Evolutionary conservation across 2,113 vertebrate species (phyloP).

Genomic region (Semicossyphus pulcher): DNA sequence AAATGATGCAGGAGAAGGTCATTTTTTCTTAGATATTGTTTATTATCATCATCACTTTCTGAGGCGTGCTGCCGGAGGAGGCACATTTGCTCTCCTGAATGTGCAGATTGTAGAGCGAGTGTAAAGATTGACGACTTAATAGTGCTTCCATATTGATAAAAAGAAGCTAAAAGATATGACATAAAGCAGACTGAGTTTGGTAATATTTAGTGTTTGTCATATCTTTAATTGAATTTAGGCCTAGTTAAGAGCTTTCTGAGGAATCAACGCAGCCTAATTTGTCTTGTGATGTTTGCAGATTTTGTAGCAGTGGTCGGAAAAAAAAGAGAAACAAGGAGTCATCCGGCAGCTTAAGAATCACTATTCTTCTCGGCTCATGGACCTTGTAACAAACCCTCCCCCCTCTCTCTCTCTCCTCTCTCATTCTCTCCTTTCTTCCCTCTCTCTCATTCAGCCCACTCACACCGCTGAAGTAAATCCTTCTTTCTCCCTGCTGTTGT

Average conservation of each 20-base stretch:
- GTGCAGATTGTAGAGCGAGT: neutral
- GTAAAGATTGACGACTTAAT: neutral
- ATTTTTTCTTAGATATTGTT: constrained; percentile 44
- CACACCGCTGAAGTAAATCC: constrained; percentile 69
- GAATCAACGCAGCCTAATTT: constrained; percentile 18
- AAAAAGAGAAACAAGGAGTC: constrained; percentile 42
- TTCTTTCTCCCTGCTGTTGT: constrained; percentile 61
- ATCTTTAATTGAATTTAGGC: neutral
- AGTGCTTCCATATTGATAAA: neutral
- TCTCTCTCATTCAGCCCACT: constrained; percentile 55
- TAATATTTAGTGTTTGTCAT: neutral
- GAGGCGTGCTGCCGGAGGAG: constrained; percentile 21
- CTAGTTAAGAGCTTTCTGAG: neutral
- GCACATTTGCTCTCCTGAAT: neutral
- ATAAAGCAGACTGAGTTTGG: neutral
- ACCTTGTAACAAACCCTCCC: constrained; percentile 66
- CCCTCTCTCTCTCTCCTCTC: constrained; percentile 32
- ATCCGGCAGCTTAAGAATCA: constrained; percentile 59
- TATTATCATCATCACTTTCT: constrained; percentile 25
- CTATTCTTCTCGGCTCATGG: constrained; percentile 61
- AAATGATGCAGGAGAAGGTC: constrained; percentile 54
- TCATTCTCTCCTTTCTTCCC: constrained; percentile 43
- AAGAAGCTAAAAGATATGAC: neutral
- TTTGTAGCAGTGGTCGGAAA: constrained; percentile 23
- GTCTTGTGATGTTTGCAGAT: constrained; percentile 14